Conservation (phyloP, 2,113 vertebrate species). For the Philantomba maxwellii region DNA sequence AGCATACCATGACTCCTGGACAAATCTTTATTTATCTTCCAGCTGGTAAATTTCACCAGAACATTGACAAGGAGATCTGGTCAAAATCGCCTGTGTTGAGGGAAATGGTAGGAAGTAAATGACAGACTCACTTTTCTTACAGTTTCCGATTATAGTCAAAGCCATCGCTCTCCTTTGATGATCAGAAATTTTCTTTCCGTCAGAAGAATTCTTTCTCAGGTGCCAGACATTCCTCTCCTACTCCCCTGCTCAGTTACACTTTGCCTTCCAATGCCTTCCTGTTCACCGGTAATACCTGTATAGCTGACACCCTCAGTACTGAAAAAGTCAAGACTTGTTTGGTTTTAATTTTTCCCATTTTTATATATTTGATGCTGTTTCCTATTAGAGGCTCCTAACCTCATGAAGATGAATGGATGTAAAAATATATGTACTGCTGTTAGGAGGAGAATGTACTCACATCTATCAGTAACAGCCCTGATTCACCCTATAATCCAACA, state of each 20-base stretch:
- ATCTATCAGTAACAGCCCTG: no score
- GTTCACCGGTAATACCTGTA: neutral
- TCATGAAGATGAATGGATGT: neutral
- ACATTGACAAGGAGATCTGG: neutral
- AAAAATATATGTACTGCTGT: neutral
- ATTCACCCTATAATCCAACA: no score
- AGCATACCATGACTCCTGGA: neutral
- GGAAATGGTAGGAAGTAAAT: neutral
- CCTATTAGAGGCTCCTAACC: neutral
- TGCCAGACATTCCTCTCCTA: neutral
- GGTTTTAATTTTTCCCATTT: neutral
- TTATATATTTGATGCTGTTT: neutral
- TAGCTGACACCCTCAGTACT: neutral
- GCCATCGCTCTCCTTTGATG: neutral
- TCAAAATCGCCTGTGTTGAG: neutral
- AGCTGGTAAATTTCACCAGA: neutral
- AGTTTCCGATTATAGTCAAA: neutral
- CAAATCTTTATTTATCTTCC: neutral
- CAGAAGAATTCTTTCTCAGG: neutral
- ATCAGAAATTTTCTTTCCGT: neutral
- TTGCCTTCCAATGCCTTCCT: neutral
- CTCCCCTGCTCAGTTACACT: neutral
- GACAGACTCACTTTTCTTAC: neutral
- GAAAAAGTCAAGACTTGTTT: neutral
- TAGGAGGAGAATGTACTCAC: neutral